Base-by-base conservation (phyloP, 2,113 vertebrate genomes). In the Pseudopodoces humilis region DNA sequence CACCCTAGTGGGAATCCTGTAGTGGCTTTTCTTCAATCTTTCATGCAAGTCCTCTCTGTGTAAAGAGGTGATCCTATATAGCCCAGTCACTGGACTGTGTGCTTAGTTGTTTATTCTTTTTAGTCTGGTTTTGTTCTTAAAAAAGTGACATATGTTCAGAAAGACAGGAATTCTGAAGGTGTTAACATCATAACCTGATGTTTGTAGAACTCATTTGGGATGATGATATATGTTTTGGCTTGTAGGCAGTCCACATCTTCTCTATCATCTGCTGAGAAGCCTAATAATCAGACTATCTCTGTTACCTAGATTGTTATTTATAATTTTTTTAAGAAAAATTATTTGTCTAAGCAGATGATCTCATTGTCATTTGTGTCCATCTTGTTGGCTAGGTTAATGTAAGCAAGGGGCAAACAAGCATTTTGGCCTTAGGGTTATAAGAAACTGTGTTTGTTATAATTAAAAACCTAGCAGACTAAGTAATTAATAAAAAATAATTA, bases 401-500 rank as follows among this genome's bases (percentile, higher is more conserved):
- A 83, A 72, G 28, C 17, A 75, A 89, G 28, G 27, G 24, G 13
- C 44, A 94, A 86, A 41, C 3, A 83, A 58, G 20, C 6, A 35
- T 77, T 88, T 92, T 78, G 55, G 30, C 64, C 60, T 88, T 65
- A 65, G 43, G 55, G 23, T 83, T 86, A 44, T 31, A 72, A 76
- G 49, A 92, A 92, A 24, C 15, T 56, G n/a, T 77, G 28, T 24
- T 86, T 91, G 31, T 12, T 86, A 67, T 78, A 95, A 86, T 70
- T 78, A 83, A 94, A 82, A 59, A 81, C 24, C 14, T 82, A 68
- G 16, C 5, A 86, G 77, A 68, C 11, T 75, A 84, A 59, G 24
- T 25, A 81, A 83, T 86, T 92, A 79, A 72, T 83, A 88, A 62
- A 93, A 92, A 92, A 83, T 59, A 78, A 74, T 65, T 83, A 67